Evolutionary conservation across 2,797 vertebrate species (phyloP), one percentile per base, ranked within the genome.

Genomic region (Rhynchonycteris naso): DNA sequence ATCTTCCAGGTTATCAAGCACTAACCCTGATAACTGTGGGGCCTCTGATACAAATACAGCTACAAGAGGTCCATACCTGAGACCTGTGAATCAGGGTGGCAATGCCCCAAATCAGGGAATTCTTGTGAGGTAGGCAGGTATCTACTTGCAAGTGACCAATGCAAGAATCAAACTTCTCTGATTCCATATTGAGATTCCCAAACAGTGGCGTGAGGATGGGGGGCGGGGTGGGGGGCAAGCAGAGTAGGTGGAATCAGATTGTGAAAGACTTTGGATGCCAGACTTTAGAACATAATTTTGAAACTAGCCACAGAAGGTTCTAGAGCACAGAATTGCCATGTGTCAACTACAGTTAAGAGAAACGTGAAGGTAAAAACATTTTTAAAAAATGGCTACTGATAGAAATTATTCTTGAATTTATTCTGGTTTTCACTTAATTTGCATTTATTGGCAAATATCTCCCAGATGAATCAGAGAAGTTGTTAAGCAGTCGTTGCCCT

Each of bases 351-450:
- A 43, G 6, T 83, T 88, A 65, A 96, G 71, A 75, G 30, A 91
- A 83, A 33, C 63, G 9, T 10, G 2, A n/a, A 94, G 19, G 33
- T 50, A 26, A n/a, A 90, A 95, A 13, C 33, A 24, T 78, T 35
- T 43, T 63, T 21, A 59, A n/a, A 93, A 90, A 78, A 11, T 50
- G 8, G 21, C 24, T 61, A 14, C 63, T 12, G 79, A 28, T 82
- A 28, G 28, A 93, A 94, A 88, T 38, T 50, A 82, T 35, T 92
- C 50, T 95, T 35, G 54, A 85, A 50, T 81, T 91, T 83, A 68
- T 96, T 74, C 58, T 92, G n/a, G 43, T 90, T 61, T 92, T 92
- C 71, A 47, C 21, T 93, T 92, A 58, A 71, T 75, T 92, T 93
- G 50, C 86, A 89, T 83, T 92, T 93, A 72, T 84, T 71, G 75